A percentile compares a stretch with the other conserved stretches of the same genome.
phyloP scores from a whole-genome alignment of 2,113 vertebrate species.

The Globicephala melas region DNA sequence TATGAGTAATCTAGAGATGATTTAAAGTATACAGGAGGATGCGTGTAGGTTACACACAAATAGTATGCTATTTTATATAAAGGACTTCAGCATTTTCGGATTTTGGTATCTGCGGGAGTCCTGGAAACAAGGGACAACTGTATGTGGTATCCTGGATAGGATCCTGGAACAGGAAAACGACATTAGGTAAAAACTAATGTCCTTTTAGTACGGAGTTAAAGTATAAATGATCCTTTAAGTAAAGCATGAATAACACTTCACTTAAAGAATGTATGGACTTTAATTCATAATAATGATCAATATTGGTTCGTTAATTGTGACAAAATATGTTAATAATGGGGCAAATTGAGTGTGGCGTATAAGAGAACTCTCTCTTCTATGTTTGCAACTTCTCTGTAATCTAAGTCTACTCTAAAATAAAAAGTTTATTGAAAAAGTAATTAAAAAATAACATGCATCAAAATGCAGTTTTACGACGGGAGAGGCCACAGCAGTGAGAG shows the following conservation, averaged over 20 bases:
- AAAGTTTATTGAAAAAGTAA: background rate
- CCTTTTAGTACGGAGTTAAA: background rate
- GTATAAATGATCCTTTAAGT: background rate
- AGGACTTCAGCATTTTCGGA: background rate
- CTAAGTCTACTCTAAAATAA: constrained; percentile 16
- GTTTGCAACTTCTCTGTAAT: background rate
- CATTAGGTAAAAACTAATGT: background rate
- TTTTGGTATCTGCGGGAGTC: background rate
- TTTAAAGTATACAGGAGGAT: background rate
- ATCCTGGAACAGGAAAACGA: background rate
- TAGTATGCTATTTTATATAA: background rate
- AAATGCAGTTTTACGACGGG: background rate
- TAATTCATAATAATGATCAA: background rate
- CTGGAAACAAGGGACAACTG: background rate
- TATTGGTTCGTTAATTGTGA: background rate
- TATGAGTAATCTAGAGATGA: background rate
- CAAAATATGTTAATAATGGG: background rate
- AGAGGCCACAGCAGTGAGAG: too few species aligned
- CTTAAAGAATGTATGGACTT: background rate
- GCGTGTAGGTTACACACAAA: background rate
- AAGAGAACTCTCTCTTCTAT: background rate
- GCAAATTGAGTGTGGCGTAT: background rate
- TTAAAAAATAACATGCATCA: background rate
- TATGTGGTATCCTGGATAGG: background rate
- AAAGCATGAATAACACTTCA: background rate